Percentiles rank a stretch among this genome's conserved stretches.
phyloP scores from a whole-genome alignment of 2,888 invertebrate species.

The Rotaria macrura region DNA sequence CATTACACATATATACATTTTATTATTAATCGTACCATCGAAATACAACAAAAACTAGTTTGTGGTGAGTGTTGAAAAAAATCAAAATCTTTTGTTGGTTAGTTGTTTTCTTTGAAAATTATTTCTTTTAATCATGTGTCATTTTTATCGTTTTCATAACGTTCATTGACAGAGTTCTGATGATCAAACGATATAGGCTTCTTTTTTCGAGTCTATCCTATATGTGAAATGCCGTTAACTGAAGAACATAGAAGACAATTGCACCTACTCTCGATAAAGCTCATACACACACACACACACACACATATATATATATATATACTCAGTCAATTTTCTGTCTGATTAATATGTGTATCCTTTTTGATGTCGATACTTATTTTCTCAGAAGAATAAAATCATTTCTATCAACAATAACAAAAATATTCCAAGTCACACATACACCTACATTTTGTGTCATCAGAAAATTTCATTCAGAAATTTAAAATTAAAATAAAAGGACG shows the following conservation, averaged over 20 bases:
- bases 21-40: neutral
- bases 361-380: neutral
- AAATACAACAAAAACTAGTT: neutral
- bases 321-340: slow-evolving; percentile 6
- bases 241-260: slow-evolving; percentile 6
- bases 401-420: slow-evolving; percentile 15
- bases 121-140: neutral
- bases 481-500: neutral
- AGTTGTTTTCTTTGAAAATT: neutral
- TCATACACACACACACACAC: neutral
- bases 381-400: neutral
- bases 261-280: slow-evolving; percentile 15
- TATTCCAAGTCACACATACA: neutral
- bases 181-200: neutral
- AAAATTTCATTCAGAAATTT: neutral
- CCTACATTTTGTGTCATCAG: neutral
- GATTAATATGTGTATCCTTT: neutral
- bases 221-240: neutral
- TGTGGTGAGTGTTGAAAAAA: neutral
- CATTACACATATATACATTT: neutral
- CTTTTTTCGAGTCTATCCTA: neutral
- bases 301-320: too few species aligned
- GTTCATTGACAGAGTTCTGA: neutral
- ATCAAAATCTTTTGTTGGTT: neutral
- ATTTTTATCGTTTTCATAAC: slow-evolving; percentile 1